A percentile compares a stretch with the other conserved stretches of the same genome.
Conservation (phyloP, 2,113 vertebrate genomes). For the Silurus glanis region DNA sequence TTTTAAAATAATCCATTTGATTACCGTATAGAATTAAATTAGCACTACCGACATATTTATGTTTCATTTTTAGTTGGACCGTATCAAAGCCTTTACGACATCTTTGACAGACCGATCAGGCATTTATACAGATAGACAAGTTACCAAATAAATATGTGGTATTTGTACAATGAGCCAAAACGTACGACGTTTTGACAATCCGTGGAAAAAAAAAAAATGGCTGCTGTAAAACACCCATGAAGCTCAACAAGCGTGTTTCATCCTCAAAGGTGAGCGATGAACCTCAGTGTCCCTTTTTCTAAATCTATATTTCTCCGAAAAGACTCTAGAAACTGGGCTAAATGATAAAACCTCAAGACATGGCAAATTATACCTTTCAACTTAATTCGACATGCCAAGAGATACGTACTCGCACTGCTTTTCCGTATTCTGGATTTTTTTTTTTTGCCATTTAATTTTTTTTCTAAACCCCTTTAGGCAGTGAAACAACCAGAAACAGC, state of each 20-base stretch:
- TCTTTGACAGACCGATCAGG: background rate
- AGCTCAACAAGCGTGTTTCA: conserved; percentile 2
- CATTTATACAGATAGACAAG: background rate
- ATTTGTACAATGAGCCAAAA: background rate
- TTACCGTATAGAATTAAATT: background rate
- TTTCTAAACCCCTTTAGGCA: conserved; percentile 5
- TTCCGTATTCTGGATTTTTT: conserved; percentile 18
- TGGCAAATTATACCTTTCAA: conserved; percentile 68
- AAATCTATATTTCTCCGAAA: conserved; percentile 57
- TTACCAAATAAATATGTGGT: conserved; percentile 9
- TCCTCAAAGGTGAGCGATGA: conserved; percentile 17
- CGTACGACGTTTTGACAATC: conserved; percentile 35
- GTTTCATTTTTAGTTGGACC: background rate
- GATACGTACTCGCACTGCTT: conserved; percentile 48
- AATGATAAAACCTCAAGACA: conserved; percentile 60
- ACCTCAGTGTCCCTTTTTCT: conserved; percentile 41
- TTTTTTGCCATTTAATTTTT: background rate
- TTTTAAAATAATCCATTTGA: background rate
- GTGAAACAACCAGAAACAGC: conserved; percentile 17
- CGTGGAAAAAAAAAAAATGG: background rate
- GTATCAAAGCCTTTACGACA: background rate
- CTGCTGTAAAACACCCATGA: conserved; percentile 7
- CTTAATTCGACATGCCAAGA: conserved; percentile 64
- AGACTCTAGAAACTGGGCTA: conserved; percentile 42
- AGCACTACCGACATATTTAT: background rate